Conservation (phyloP, 2,113 vertebrate genomes). For the Indicator indicator region DNA sequence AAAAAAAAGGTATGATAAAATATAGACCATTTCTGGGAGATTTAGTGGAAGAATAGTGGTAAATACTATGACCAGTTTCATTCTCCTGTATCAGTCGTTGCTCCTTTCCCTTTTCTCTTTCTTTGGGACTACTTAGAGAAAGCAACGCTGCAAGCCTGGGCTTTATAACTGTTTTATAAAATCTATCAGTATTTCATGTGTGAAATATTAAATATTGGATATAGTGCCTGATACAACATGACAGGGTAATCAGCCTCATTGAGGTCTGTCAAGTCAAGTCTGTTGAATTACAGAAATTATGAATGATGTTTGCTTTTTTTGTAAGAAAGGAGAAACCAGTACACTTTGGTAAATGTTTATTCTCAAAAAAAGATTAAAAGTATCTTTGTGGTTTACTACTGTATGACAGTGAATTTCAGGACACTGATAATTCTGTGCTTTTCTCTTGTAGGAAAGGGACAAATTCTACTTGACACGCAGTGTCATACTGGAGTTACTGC, state of each 20-base stretch:
- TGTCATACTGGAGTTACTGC: slow-evolving; percentile 94
- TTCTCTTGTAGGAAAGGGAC: slow-evolving; percentile 89
- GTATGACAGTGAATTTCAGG: not conserved
- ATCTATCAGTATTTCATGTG: not conserved
- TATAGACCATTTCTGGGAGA: not conserved
- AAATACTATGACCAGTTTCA: not conserved
- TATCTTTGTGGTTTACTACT: not conserved
- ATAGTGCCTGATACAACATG: not conserved
- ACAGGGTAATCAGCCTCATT: not conserved
- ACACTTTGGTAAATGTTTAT: not conserved
- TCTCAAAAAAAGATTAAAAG: not conserved
- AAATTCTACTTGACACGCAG: slow-evolving; percentile 98
- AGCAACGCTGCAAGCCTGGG: not conserved
- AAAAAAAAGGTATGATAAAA: not conserved
- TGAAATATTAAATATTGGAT: not conserved
- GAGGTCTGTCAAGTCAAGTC: not conserved
- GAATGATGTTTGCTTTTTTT: not conserved
- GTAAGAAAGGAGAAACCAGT: not conserved
- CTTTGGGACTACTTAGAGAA: not conserved
- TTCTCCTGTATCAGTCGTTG: not conserved
- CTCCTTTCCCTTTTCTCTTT: not conserved
- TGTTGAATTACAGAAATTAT: not conserved
- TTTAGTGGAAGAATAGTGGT: not conserved
- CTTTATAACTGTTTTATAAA: not conserved
- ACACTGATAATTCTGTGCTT: not conserved